Percentiles rank a stretch among this genome's conserved stretches.
Conservation (phyloP, 2,888 invertebrate genomes). For the Protophormia terraenovae region DNA sequence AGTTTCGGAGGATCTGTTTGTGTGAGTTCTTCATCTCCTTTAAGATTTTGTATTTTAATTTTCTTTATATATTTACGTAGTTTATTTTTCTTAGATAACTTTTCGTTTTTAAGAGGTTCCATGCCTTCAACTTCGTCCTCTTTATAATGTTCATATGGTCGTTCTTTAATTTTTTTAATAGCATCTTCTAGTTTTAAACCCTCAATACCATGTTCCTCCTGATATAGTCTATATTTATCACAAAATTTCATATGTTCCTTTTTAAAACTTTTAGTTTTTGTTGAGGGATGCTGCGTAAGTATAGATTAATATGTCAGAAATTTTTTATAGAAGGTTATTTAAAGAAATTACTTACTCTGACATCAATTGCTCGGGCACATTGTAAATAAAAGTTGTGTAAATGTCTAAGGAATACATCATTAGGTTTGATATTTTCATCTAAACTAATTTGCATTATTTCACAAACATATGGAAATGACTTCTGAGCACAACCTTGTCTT, state of each 20-base stretch:
- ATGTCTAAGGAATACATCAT: conserved; percentile 84
- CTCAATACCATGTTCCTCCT: conserved; percentile 81
- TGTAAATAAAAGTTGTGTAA: conserved; percentile 85
- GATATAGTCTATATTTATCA: conserved; percentile 82
- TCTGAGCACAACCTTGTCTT: conserved; percentile 84
- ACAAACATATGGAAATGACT: conserved; percentile 86
- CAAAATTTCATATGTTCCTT: conserved; percentile 82
- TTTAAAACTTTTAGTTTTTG: conserved; percentile 75
- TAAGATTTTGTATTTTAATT: conserved; percentile 77
- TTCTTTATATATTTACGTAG: conserved; percentile 79
- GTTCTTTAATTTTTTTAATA: conserved; percentile 80
- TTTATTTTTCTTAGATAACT: conserved; percentile 75
- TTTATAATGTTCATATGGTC: conserved; percentile 87
- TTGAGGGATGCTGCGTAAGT: conserved; percentile 80
- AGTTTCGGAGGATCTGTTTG: neutral
- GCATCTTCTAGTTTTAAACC: conserved; percentile 80
- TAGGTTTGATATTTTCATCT: conserved; percentile 85
- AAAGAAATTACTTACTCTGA: conserved; percentile 79
- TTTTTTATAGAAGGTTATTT: neutral
- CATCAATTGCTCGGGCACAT: conserved; percentile 82
- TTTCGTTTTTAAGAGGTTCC: conserved; percentile 77
- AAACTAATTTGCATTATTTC: conserved; percentile 86
- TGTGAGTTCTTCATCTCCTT: conserved; percentile 69
- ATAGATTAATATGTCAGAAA: neutral
- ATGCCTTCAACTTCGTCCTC: conserved; percentile 75